Percentiles rank a stretch among this genome's conserved stretches.
These are phyloP conservation scores for Anthopleura xanthogrammica DNA, from an alignment of 92 coral and sea anemone species.

Conservation along the genomic window DNA sequence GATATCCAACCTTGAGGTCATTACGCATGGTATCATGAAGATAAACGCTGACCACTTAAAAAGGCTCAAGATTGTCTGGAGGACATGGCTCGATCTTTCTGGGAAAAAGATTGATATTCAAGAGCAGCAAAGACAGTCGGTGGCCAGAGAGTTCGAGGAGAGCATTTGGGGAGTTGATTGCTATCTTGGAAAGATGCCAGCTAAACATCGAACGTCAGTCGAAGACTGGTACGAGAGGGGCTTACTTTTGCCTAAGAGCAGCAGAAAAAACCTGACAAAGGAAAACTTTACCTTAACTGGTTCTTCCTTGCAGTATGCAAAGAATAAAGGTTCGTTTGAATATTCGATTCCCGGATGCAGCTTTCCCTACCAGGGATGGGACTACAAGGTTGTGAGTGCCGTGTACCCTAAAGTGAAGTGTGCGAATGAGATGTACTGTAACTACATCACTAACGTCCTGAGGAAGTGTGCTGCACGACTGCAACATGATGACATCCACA, in stretches of 20 bases:
- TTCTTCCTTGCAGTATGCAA: background rate
- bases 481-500: conserved; percentile 35
- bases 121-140: conserved; percentile 24
- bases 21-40: conserved; percentile 56
- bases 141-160: background rate
- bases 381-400: conserved; percentile 54
- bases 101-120: conserved; percentile 24
- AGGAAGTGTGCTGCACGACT: conserved; percentile 32
- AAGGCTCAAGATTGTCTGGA: conserved; percentile 52
- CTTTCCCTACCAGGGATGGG: conserved; percentile 68
- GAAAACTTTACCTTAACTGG: conserved; percentile 77
- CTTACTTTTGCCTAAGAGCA: conserved; percentile 31
- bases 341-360: background rate
- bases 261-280: conserved; percentile 20
- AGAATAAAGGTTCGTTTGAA: background rate
- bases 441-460: conserved; percentile 54
- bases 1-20: conserved; percentile 37
- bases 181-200: conserved; percentile 45
- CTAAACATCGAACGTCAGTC: conserved; percentile 48
- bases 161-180: conserved; percentile 32
- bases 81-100: conserved; percentile 57
- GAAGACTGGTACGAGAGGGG: conserved; percentile 67
- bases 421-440: conserved; percentile 56
- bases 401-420: conserved; percentile 19
- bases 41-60: conserved; percentile 37